These are phyloP conservation scores for Chinchilla lanigera DNA, from an alignment of 2,113 vertebrate genomes.

Conservation along the genomic window DNA sequence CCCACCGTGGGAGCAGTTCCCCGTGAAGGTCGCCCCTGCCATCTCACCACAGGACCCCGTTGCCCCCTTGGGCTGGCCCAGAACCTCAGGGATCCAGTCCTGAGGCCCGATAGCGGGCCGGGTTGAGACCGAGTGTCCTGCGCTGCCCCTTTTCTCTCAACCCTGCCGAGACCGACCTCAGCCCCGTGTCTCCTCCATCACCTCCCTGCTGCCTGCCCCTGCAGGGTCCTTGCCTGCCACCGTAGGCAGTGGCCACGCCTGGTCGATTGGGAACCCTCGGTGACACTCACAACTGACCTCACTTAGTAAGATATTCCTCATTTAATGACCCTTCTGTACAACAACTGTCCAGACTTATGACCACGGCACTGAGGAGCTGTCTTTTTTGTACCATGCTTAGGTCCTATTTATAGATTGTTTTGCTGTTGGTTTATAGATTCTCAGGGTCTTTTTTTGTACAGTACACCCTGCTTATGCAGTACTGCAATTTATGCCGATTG, in stretches of 20 bases:
- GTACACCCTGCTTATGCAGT: not conserved
- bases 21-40: not conserved
- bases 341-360: not conserved
- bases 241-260: not conserved
- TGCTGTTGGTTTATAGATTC: not conserved
- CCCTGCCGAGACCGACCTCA: not conserved
- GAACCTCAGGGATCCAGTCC: not conserved
- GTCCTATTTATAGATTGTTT: not conserved
- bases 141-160: too few relatives aligned
- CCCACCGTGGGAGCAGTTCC: not conserved
- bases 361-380: too few relatives aligned
- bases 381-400: not conserved
- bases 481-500: not conserved
- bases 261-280: not conserved
- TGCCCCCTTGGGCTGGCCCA: not conserved
- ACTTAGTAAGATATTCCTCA: not conserved
- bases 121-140: not conserved
- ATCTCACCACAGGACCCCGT: not conserved
- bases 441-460: not conserved
- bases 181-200: not conserved
- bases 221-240: not conserved
- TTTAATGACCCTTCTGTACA: not conserved
- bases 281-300: not conserved
- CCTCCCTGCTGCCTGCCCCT: not conserved
- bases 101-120: not conserved